Percentiles rank a stretch among this genome's conserved stretches.
phyloP scores from a whole-genome alignment of 2,888 invertebrate species.

The Rhimphoctona megacephalus region DNA sequence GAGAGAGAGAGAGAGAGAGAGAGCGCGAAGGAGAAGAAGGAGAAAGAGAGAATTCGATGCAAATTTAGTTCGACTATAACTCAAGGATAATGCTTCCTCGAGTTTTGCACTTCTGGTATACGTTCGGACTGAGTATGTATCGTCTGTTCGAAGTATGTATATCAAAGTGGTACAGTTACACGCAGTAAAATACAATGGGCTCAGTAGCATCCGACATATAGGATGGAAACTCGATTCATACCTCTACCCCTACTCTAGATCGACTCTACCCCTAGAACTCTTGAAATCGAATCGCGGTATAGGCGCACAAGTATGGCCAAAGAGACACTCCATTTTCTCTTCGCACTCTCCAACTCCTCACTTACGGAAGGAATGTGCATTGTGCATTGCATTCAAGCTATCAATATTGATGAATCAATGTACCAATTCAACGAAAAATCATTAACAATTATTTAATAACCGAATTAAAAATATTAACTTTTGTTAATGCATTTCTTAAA shows the following conservation, averaged over 20 bases:
- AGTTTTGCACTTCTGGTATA: constrained; percentile 39
- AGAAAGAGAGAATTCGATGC: constrained; percentile 27
- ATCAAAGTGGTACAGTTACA: constrained; percentile 35
- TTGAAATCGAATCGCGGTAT: constrained; percentile 38
- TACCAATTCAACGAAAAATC: background rate
- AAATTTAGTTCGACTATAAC: constrained; percentile 35
- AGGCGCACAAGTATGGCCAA: constrained; percentile 13
- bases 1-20: background rate
- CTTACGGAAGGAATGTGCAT: background rate
- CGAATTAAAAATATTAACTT: no score
- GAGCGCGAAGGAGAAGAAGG: background rate
- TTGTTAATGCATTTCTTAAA: no score
- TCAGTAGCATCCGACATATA: constrained; percentile 1
- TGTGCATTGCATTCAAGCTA: background rate
- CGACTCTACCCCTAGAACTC: constrained; percentile 20
- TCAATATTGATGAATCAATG: background rate
- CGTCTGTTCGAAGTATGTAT: constrained; percentile 24
- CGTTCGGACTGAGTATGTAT: constrained; percentile 16
- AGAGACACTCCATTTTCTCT: constrained; percentile 44
- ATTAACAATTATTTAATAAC: background rate
- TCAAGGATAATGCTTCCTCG: constrained; percentile 52
- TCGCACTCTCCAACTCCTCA: constrained; percentile 30
- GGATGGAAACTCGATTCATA: constrained; percentile 23
- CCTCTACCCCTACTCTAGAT: constrained; percentile 1
- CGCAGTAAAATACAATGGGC: constrained; percentile 33